Evolutionary conservation across 2,113 vertebrate species (phyloP), one percentile per base, ranked within the genome.

Genomic region (Coregonus clupeaformis): DNA sequence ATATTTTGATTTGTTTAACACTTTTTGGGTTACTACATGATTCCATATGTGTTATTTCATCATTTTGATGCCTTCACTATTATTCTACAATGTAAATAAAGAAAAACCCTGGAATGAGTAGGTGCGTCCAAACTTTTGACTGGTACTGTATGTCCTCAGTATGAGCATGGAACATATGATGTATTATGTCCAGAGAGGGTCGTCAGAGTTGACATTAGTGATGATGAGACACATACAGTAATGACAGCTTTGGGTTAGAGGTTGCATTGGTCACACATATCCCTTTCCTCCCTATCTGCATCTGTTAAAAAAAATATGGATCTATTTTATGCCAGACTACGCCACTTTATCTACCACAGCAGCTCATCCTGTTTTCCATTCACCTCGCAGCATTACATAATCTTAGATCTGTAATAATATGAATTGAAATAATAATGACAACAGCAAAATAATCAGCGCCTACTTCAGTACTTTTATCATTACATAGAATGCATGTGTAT

Each of bases 331-430:
- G 18, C 16, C 63, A 22, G 22, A 68, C 47, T 42, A 11, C 1
- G 2, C 59, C 71, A 71, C 60, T 71, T 22, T 27, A 55, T 66
- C n/a, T 18, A n/a, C 45, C 60, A 81, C 69, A 70, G 77, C 45
- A 80, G 77, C 78, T 85, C 72, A 80, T 78, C 84, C 85, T 75
- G 73, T 74, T 42, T 74, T 84, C 74, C 49, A 69, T 80, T 84
- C 75, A 77, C 74, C 76, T 77, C 74, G 24, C 74, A 59, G 57
- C 27, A 71, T 88, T 91, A 88, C 74, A 77, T 87, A 90, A 89
- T n/a, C 79, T 11, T 42, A 42, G 36, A 52, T 18, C 12, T 52
- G 49, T 5, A 52, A 52, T 60, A 22, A 22, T 55, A 55, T 60
- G n/a, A 24, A 6, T 60, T 24, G 3, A 22, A 24, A 60, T 11